Evolutionary conservation across 2,888 invertebrate genomes (phyloP), one percentile per base, ranked within the genome.

Genomic region (Hydrotaea cyrtoneurina): DNA sequence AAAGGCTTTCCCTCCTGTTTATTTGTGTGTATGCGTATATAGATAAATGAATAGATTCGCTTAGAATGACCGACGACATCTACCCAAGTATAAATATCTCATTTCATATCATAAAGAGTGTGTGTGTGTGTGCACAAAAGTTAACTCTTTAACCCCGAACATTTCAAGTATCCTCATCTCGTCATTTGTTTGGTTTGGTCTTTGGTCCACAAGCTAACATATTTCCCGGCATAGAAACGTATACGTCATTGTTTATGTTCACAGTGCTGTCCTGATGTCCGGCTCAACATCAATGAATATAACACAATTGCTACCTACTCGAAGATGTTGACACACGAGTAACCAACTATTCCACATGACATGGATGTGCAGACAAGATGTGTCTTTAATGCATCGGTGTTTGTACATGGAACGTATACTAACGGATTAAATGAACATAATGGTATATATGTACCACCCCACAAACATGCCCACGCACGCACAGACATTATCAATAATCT

Each of bases 101-200:
- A 26, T 62, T 21, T 31, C 0, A 26, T 59, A 59, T 15, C 15
- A 13, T 0, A 59, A 26, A 43, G 43, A 43, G 43, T 43, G 43
- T 31, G 43, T 50, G n/a, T 2, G 50, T 62, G n/a, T 36, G 62
- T 62, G 17, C 31, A 31, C 62, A 36, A 62, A n/a, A 62, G 26
- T 23, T 62, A 62, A 62, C 62, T 62, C n/a, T 62, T 62, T 62
- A 62, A 62, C 31, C 62, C 17, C 62, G 62, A 62, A 4, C 26
- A 26, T 62, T 62, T 62, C 2, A 26, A 59, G 26, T 59, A 59
- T 19, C 8, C 19, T 31, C 39, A 21, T 26, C 59, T n/a, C 62
- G 23, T 4, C 62, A 62, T 31, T 26, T 62, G 31, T 62, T 26
- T 59, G n/a, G 26, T 23, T 31, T 31, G 21, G 23, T 59, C 59